A percentile compares a stretch with the other conserved stretches of the same genome.
phyloP scores from a whole-genome alignment of 2,797 vertebrate species.

The Sebastes oblongus region DNA sequence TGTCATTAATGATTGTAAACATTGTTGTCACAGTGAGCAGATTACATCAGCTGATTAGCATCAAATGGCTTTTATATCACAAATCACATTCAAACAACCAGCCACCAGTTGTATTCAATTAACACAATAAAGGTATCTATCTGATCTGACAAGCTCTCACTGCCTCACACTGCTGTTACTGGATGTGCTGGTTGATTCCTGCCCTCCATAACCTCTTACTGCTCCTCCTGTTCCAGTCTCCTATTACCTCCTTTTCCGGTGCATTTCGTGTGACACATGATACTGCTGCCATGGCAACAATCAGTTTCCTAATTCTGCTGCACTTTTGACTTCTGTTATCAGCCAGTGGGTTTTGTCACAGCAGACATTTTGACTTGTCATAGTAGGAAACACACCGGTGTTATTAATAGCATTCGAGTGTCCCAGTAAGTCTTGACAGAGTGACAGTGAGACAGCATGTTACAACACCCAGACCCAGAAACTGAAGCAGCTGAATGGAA shows the following conservation, averaged over 20 bases:
- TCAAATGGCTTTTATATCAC: not conserved
- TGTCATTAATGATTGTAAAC: not conserved
- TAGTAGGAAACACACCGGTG: not conserved
- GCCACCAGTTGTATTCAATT: not conserved
- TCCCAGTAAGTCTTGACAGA: not conserved
- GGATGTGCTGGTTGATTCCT: conserved; percentile 7
- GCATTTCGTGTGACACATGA: conserved; percentile 20
- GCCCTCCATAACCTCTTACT: conserved; percentile 6
- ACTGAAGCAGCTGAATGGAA: too few relatives aligned
- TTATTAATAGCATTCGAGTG: not conserved
- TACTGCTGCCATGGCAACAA: conserved; percentile 3
- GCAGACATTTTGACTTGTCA: not conserved
- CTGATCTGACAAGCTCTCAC: conserved; percentile 9
- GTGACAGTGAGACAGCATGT: too few relatives aligned
- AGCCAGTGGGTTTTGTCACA: not conserved
- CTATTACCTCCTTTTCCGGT: conserved; percentile 23
- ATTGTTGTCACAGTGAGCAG: not conserved
- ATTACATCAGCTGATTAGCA: not conserved
- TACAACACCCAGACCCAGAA: too few relatives aligned
- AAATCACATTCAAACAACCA: conserved; percentile 11
- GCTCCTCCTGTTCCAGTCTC: conserved; percentile 33
- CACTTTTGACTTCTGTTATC: not conserved
- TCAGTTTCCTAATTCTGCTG: not conserved
- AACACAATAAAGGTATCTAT: not conserved
- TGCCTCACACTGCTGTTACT: conserved; percentile 1